Conservation (phyloP, 2,113 vertebrate genomes). For the Platysternon megacephalum region DNA sequence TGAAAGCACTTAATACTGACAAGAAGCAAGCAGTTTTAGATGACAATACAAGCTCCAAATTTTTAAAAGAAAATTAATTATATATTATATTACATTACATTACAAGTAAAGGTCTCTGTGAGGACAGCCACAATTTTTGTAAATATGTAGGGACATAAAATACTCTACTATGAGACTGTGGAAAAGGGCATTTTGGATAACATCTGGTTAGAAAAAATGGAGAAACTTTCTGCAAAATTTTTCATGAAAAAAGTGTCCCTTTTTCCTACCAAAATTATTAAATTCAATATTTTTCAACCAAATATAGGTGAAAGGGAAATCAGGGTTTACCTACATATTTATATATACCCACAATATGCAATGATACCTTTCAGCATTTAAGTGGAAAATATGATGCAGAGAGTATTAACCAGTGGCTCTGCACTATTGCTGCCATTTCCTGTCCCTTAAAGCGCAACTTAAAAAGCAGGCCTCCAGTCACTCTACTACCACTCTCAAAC, state of each 20-base stretch:
- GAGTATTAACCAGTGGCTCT: neutral
- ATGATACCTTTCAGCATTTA: neutral
- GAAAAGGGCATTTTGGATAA: neutral
- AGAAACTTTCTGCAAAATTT: neutral
- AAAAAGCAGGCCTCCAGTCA: too few species aligned
- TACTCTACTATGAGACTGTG: neutral
- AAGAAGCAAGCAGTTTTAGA: neutral
- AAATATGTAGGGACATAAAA: neutral
- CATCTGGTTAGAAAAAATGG: too few species aligned
- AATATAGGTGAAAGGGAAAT: neutral
- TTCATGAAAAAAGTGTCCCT: neutral
- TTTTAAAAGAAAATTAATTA: conserved; percentile 5
- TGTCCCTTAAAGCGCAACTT: neutral
- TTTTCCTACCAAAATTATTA: neutral
- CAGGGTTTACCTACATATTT: neutral
- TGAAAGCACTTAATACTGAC: neutral
- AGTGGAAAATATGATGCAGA: neutral
- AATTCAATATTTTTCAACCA: neutral
- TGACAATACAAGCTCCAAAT: neutral
- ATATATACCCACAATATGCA: neutral
- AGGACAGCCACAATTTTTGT: neutral
- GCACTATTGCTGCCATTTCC: neutral
- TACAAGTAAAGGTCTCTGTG: neutral
- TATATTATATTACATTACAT: neutral
- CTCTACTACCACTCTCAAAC: neutral